Evolutionary conservation across 2,113 vertebrate species (phyloP).

Genomic region (Artemisiospiza belli): DNA sequence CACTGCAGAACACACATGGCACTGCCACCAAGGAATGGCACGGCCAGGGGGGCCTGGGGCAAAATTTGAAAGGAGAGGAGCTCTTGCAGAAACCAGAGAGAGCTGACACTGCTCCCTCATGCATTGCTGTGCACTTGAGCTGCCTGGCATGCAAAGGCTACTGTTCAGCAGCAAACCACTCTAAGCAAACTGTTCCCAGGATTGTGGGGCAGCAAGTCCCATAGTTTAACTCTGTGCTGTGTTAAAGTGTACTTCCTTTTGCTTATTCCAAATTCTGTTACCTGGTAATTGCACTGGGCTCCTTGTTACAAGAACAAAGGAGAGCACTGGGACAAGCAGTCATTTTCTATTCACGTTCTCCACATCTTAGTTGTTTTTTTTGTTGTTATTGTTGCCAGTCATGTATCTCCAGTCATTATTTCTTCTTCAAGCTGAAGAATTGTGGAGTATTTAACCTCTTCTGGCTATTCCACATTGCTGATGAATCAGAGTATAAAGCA

Average conservation of each 20-base stretch:
- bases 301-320: neutral
- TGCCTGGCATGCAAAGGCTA: neutral
- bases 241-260: neutral
- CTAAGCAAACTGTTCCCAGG: neutral
- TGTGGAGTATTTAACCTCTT: neutral
- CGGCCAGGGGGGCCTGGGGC: no score
- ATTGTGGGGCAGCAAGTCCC: neutral
- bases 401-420: neutral
- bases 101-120: neutral
- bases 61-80: neutral
- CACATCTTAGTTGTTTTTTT: neutral
- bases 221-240: neutral
- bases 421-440: neutral
- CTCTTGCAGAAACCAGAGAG: neutral
- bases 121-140: neutral
- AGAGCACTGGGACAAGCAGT: neutral
- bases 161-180: neutral
- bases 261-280: neutral
- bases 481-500: neutral
- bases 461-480: neutral
- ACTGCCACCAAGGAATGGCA: neutral
- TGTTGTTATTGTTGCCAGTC: neutral
- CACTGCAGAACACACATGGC: neutral
- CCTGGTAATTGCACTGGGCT: neutral
- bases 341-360: neutral